These are phyloP conservation scores for Phenganax marumi DNA, from an alignment of 92 coral and sea anemone genomes.

Conservation along the genomic window DNA sequence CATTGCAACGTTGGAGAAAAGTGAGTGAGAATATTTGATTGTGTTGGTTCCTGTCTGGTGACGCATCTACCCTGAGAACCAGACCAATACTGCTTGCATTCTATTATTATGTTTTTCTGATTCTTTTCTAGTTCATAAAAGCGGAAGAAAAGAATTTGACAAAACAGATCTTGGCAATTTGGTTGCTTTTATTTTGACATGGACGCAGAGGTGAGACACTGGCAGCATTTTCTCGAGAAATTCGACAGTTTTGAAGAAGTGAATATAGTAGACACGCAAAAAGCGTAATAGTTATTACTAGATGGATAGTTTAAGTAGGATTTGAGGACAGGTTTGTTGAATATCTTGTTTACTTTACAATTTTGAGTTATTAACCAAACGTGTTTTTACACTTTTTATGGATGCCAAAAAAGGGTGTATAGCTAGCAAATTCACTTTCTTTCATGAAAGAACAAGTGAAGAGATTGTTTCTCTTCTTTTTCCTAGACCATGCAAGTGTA, in stretches of 20 bases:
- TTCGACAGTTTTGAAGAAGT: not conserved
- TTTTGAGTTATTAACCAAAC: not conserved
- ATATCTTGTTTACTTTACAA: not conserved
- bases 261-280: not conserved
- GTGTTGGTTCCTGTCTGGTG: conserved; percentile 6
- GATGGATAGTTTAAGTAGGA: not conserved
- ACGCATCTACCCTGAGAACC: not conserved
- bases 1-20: conserved; percentile 79
- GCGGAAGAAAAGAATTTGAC: conserved; percentile 75
- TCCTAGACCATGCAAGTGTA: conserved; percentile 89
- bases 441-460: not conserved
- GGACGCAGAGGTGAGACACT: conserved; percentile 90
- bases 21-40: conserved; percentile 49
- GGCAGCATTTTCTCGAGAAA: not conserved
- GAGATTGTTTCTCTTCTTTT: not conserved
- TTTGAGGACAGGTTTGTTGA: not conserved
- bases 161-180: conserved; percentile 77
- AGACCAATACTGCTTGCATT: conserved; percentile 1
- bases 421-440: not conserved
- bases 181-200: conserved; percentile 78
- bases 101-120: not conserved
- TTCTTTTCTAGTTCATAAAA: conserved; percentile 60
- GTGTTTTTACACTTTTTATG: not conserved
- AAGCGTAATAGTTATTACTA: not conserved
- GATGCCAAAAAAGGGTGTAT: not conserved